These are phyloP conservation scores for Rhamnusium bicolor DNA, from an alignment of 2,888 invertebrate genomes.

Conservation along the genomic window DNA sequence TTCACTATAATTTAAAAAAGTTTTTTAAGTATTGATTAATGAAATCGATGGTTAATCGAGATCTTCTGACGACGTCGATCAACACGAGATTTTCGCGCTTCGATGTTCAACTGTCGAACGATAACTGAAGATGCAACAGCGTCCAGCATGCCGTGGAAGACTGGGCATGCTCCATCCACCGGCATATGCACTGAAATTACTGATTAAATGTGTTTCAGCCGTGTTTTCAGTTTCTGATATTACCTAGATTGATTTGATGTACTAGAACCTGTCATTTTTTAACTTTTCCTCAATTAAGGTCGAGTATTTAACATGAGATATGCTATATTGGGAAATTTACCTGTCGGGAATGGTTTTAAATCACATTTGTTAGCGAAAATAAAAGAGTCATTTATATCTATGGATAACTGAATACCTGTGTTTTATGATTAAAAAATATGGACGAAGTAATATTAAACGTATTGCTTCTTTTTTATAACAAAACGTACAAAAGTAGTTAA, in stretches of 20 bases:
- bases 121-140: conserved; percentile 69
- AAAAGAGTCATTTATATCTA: too few species aligned
- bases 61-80: conserved; percentile 29
- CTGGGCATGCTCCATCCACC: conserved; percentile 47
- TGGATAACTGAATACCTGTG: too few species aligned
- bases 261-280: not conserved
- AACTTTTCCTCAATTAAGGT: not conserved
- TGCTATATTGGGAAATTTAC: too few species aligned
- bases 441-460: too few species aligned
- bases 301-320: not conserved
- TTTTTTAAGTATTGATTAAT: conserved; percentile 23
- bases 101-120: conserved; percentile 58
- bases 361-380: too few species aligned
- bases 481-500: too few species aligned
- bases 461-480: too few species aligned
- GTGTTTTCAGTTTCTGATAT: conserved; percentile 40
- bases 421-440: too few species aligned
- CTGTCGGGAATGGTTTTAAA: too few species aligned
- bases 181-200: conserved; percentile 44
- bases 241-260: conserved; percentile 41
- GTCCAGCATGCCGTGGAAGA: conserved; percentile 60
- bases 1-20: conserved; percentile 10
- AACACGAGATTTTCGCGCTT: conserved; percentile 51
- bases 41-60: conserved; percentile 32
- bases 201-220: conserved; percentile 42